Evolutionary conservation across 37 sponge, comb jelly and placozoan species (phyloP).

Genomic region (Amphimedon queenslandica): DNA sequence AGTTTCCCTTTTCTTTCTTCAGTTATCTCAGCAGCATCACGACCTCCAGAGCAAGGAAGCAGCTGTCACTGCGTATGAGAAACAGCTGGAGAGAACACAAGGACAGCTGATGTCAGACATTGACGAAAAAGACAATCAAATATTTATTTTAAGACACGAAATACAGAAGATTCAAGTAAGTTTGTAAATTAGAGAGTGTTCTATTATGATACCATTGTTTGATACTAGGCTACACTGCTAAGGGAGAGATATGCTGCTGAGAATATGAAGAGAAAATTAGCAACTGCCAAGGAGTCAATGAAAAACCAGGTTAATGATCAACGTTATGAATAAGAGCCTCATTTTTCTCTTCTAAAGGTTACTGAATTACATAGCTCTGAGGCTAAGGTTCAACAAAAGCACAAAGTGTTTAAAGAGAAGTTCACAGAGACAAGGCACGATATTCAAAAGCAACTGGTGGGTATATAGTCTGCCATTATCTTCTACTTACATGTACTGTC

Average conservation of each 20-base stretch:
- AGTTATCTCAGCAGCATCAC: not conserved
- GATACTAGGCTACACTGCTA: constrained; percentile 33
- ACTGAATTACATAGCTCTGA: constrained; percentile 32
- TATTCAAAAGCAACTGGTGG: constrained; percentile 52
- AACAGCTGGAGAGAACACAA: constrained; percentile 54
- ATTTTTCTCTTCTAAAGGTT: constrained; percentile 15
- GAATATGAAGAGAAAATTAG: constrained; percentile 23
- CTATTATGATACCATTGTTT: not conserved
- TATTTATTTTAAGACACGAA: constrained; percentile 27
- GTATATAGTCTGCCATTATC: too few species aligned
- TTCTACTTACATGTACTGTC: too few species aligned
- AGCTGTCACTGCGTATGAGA: constrained; percentile 33
- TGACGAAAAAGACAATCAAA: constrained; percentile 45
- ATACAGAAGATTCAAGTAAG: constrained; percentile 12
- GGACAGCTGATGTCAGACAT: constrained; percentile 31
- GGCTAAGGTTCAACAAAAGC: constrained; percentile 3
- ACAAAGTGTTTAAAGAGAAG: constrained; percentile 27
- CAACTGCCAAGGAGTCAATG: constrained; percentile 36
- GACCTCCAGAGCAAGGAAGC: not conserved
- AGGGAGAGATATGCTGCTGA: constrained; percentile 25
- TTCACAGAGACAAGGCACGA: constrained; percentile 57
- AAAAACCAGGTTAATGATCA: constrained; percentile 16
- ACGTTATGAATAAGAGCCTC: not conserved
- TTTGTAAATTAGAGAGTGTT: not conserved
- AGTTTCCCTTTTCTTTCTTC: not conserved